phyloP scores from a whole-genome alignment of 2,888 invertebrate species.

The Zaprionus lineosus region DNA sequence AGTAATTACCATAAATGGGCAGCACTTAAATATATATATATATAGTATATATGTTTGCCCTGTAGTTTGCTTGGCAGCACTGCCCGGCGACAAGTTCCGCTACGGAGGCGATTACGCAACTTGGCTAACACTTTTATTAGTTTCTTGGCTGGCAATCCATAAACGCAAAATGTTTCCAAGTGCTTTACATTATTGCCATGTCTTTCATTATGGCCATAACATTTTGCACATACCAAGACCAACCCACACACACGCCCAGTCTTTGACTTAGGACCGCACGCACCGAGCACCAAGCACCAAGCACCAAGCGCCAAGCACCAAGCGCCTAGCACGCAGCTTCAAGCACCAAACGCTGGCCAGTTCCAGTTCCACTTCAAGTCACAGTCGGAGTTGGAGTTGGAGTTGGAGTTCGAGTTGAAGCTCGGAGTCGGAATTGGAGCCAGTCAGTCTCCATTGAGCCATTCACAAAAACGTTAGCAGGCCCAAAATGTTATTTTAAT shows the following conservation, averaged over 20 bases:
- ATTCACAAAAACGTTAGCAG: constrained; percentile 62
- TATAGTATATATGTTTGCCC: too few species aligned
- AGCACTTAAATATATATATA: constrained; percentile 13
- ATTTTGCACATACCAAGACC: constrained; percentile 72
- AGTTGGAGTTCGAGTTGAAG: too few species aligned
- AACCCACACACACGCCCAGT: constrained; percentile 62
- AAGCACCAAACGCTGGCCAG: constrained; percentile 54
- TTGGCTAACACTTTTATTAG: constrained; percentile 46
- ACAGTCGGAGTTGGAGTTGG: neutral
- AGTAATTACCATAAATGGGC: constrained; percentile 5
- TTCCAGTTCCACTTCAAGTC: constrained; percentile 31
- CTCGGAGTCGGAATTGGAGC: constrained; percentile 16
- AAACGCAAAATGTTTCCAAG: constrained; percentile 45
- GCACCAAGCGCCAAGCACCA: constrained; percentile 41
- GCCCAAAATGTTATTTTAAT: constrained; percentile 71
- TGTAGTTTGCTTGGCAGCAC: too few species aligned
- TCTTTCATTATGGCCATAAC: constrained; percentile 73
- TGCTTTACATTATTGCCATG: constrained; percentile 62
- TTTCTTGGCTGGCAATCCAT: constrained; percentile 50
- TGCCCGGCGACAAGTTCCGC: constrained; percentile 1
- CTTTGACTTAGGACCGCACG: neutral
- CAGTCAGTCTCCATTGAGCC: constrained; percentile 36
- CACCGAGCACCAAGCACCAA: constrained; percentile 27
- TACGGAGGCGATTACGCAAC: constrained; percentile 29
- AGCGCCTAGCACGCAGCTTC: too few species aligned